phyloP scores from a whole-genome alignment of 2,888 invertebrate species.

The Eupithecia inturbata region DNA sequence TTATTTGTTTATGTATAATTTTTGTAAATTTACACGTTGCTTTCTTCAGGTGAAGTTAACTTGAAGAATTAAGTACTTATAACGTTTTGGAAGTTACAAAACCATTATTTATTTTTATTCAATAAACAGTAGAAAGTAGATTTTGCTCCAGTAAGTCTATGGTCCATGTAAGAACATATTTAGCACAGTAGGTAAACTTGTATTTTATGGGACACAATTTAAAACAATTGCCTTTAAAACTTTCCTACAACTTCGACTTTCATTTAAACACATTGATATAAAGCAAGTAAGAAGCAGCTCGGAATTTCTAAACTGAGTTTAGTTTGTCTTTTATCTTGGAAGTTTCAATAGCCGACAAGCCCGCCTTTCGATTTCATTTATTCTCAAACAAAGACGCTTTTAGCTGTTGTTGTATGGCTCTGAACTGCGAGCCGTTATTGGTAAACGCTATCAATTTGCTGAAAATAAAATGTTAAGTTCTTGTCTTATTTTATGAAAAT shows the following conservation, averaged over 20 bases:
- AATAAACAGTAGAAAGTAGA: neutral
- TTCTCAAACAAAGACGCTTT: conserved; percentile 37
- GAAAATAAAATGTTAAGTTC: neutral
- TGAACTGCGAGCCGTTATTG: neutral
- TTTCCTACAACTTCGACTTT: conserved; percentile 25
- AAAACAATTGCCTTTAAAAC: conserved; percentile 5
- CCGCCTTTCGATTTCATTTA: conserved; percentile 46
- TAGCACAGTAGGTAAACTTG: neutral
- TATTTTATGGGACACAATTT: conserved; percentile 5
- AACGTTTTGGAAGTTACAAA: too few species aligned
- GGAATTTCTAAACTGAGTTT: conserved; percentile 46
- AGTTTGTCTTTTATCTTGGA: conserved; percentile 47
- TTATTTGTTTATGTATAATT: neutral
- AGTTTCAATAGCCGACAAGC: conserved; percentile 46
- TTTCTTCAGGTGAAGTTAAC: too few species aligned
- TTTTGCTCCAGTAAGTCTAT: neutral
- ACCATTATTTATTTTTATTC: neutral
- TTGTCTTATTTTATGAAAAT: neutral
- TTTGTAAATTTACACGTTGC: neutral
- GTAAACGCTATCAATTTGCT: conserved; percentile 4
- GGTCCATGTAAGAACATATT: neutral
- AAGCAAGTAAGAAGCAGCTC: conserved; percentile 41
- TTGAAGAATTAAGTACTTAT: too few species aligned
- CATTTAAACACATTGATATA: conserved; percentile 42
- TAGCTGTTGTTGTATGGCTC: conserved; percentile 28